Base-by-base conservation (phyloP, 1,140 invertebrate species). In the Littorina saxatilis region DNA sequence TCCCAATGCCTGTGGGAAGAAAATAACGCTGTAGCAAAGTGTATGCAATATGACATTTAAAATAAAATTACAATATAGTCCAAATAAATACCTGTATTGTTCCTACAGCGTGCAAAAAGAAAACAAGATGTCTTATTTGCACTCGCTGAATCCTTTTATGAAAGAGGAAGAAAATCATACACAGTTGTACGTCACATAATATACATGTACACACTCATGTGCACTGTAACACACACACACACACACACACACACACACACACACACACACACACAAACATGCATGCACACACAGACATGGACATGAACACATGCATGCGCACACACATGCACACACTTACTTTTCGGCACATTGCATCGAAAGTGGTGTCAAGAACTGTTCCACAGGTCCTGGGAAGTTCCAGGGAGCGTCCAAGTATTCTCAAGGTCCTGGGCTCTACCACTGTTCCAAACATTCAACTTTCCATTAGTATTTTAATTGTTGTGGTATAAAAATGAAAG, bases 331-430 rank as follows among this genome's bases (percentile, higher is more conserved):
- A 47, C 43, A 43, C 81, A 93, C 94, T 94, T 94, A 98, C 97
- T 90, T 97, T 94, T 90, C 96, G 95, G 93, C 98, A 99, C 74
- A 99, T 93, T 93, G 99, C 98, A 5, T 95, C 93, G 94, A 99
- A 99, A 1, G 94, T 95, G 37, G 96, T 95, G 93, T 99, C 96
- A 78, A 98, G 93, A 55, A 99, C 94, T 92, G 96, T 95, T 0
- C 98, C 99, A 93, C 98, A 99, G 23, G 97, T 97, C 93, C 95
- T 97, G 13, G 95, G 93, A 90, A 99, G 97, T 4, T 93, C 95
- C 0, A 99, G 95, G 93, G 98, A 96, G 84, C 98, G 93, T 37
- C 97, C 97, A 89, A 96, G 94, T 89, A 98, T 98, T 84, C 94
- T 96, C 70, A 99, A 94, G 3, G 95, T 96, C 90, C 95, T 95